A percentile compares a stretch with the other conserved stretches of the same genome.
phyloP scores from a whole-genome alignment of 2,797 vertebrate species.

The Otus scops region DNA sequence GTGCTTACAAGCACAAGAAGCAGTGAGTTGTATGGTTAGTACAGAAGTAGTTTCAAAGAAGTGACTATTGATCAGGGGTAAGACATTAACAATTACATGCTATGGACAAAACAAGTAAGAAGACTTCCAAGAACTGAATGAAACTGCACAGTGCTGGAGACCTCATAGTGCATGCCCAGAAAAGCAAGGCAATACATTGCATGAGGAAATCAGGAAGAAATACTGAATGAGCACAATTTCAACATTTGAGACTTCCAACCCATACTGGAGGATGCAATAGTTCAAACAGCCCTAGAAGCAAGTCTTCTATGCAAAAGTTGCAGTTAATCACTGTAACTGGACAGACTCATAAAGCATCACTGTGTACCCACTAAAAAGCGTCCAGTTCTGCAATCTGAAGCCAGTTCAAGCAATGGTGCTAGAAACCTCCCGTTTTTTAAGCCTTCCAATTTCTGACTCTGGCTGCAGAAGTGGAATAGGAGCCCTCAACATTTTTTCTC shows the following conservation, averaged over 20 bases:
- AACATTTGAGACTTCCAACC: not conserved
- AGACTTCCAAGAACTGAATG: not conserved
- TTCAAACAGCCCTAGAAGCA: not conserved
- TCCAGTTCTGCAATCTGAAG: not conserved
- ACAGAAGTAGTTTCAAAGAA: not conserved
- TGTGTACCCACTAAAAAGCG: not conserved
- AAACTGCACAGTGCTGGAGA: not conserved
- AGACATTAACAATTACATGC: not conserved
- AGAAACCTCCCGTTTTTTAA: not conserved
- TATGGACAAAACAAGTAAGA: not conserved
- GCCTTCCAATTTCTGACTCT: not conserved
- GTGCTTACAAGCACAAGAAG: not conserved
- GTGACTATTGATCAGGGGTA: not conserved
- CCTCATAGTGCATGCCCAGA: not conserved
- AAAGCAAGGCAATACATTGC: not conserved
- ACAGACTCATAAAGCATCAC: not conserved
- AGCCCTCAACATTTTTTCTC: not conserved
- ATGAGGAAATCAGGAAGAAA: not conserved
- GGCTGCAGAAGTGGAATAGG: not conserved
- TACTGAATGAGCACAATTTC: not conserved
- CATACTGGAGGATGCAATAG: not conserved
- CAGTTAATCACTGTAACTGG: not conserved
- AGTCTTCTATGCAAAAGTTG: not conserved
- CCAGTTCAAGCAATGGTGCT: not conserved
- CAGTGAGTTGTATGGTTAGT: rapidly evolving